Evolutionary conservation across 2,797 vertebrate genomes (phyloP).

Genomic region (Hippoglossus hippoglossus): DNA sequence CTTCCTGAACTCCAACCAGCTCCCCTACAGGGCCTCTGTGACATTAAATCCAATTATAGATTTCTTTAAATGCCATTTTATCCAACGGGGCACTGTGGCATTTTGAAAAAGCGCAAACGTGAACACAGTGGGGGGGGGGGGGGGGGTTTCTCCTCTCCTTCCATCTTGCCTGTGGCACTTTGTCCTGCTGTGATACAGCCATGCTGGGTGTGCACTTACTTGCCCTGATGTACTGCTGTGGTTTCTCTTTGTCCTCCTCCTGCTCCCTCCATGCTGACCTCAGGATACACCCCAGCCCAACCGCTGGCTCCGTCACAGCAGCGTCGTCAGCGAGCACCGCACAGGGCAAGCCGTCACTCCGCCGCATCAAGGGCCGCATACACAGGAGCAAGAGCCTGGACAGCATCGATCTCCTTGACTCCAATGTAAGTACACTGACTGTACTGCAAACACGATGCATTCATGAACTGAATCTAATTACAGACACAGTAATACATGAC

Average conservation of each 20-base stretch:
- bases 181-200: conserved; percentile 44
- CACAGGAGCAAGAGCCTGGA: conserved; percentile 97
- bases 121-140: too few species aligned
- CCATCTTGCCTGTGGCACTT: conserved; percentile 34
- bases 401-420: conserved; percentile 94
- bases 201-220: conserved; percentile 24
- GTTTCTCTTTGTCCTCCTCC: conserved; percentile 39
- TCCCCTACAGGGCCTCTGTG: conserved; percentile 56
- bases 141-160: conserved; percentile 33
- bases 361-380: conserved; percentile 96
- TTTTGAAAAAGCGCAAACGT: conserved; percentile 59
- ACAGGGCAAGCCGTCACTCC: conserved; percentile 95
- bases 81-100: conserved; percentile 61
- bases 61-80: conserved; percentile 72
- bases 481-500: conserved; percentile 2
- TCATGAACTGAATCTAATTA: conserved; percentile 17
- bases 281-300: conserved; percentile 94
- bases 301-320: conserved; percentile 88
- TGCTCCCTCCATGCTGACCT: conserved; percentile 39
- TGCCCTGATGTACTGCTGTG: conserved; percentile 49
- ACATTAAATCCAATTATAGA: conserved; percentile 71
- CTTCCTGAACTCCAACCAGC: conserved; percentile 28
- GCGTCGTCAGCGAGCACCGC: conserved; percentile 86
- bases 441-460: conserved; percentile 11
- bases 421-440: conserved; percentile 89